Conservation (phyloP, 2,888 invertebrate genomes). For the Carterocephalus palaemon region DNA sequence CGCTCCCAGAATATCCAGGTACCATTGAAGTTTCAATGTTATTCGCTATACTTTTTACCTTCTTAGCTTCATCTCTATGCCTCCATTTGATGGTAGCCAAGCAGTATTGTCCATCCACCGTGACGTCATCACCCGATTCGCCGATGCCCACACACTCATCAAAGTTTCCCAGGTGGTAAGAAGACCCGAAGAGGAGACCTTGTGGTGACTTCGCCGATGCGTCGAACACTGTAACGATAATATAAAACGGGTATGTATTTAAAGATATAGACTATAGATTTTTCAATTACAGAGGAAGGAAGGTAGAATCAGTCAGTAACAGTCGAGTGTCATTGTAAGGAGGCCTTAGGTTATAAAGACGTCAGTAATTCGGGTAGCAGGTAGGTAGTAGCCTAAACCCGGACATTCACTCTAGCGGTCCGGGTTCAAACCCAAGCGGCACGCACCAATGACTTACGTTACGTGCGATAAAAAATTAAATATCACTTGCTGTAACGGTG, state of each 20-base stretch:
- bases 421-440: no score
- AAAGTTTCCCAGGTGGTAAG: slow-evolving; percentile 85
- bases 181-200: slow-evolving; percentile 82
- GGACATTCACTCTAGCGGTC: no score
- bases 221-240: slow-evolving; percentile 82
- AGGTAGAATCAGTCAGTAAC: no score
- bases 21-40: no score
- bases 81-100: slow-evolving; percentile 76
- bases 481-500: no score
- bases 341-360: no score
- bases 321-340: no score
- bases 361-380: no score
- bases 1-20: no score
- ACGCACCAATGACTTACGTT: no score
- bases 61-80: slow-evolving; percentile 49
- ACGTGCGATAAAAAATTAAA: no score
- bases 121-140: slow-evolving; percentile 49
- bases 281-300: slow-evolving; percentile 4
- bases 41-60: slow-evolving; percentile 40
- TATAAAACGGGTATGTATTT: slow-evolving; percentile 29
- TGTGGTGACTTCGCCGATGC: slow-evolving; percentile 84
- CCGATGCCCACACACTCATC: slow-evolving; percentile 82
- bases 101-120: slow-evolving; percentile 82
- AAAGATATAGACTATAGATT: slow-evolving; percentile 15
- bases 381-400: no score